Conservation (phyloP, 2,888 invertebrate genomes). For the Himalopsyche anomala region DNA sequence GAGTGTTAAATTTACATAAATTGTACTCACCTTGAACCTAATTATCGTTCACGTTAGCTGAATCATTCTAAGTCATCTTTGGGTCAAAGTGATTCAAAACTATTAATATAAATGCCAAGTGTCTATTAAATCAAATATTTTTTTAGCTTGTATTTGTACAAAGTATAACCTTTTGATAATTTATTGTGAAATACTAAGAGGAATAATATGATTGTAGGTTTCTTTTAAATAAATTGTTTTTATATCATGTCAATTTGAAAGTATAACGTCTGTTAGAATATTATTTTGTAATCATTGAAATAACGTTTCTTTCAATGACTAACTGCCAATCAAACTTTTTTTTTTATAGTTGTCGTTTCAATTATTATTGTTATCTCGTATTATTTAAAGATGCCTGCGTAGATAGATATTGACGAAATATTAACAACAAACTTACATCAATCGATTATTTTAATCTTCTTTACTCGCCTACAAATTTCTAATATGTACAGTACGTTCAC, state of each 20-base stretch:
- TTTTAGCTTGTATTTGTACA: neutral
- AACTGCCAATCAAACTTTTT: too few relatives aligned
- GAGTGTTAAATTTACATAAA: neutral
- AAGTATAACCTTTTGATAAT: neutral
- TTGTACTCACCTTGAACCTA: neutral
- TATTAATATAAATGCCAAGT: slow-evolving; percentile 33
- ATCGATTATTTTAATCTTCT: neutral
- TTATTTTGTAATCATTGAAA: too few relatives aligned
- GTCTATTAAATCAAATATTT: slow-evolving; percentile 11
- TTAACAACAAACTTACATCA: neutral
- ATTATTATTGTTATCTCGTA: neutral
- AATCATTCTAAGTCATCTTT: neutral
- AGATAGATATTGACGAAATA: neutral
- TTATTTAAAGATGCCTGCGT: neutral
- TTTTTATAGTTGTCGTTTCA: too few relatives aligned
- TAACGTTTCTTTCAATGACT: too few relatives aligned
- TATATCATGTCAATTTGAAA: too few relatives aligned
- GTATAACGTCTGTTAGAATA: too few relatives aligned
- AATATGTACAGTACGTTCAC: slow-evolving; percentile 1
- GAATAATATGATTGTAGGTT: neutral
- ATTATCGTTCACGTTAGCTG: neutral
- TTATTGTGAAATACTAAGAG: neutral
- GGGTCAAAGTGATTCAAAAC: slow-evolving; percentile 19
- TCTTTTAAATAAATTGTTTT: too few relatives aligned
- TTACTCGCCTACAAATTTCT: neutral